A percentile compares a stretch with the other conserved stretches of the same genome.
These are phyloP conservation scores for Lampropteryx suffumata DNA, from an alignment of 2,888 invertebrate genomes.

Conservation along the genomic window DNA sequence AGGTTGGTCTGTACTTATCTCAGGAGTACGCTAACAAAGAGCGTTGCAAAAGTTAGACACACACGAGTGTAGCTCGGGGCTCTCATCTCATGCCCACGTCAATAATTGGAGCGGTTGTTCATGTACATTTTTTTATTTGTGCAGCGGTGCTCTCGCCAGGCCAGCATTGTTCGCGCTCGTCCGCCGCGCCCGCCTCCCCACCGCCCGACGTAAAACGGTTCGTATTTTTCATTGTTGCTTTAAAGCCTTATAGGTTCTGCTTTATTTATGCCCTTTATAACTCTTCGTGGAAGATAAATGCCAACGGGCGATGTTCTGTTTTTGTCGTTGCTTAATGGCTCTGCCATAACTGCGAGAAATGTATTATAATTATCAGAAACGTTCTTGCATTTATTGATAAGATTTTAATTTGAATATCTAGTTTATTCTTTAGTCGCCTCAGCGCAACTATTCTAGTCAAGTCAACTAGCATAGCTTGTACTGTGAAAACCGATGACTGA, in stretches of 20 bases:
- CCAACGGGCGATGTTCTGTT: constrained; percentile 68
- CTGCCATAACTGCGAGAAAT: constrained; percentile 36
- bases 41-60: constrained; percentile 41
- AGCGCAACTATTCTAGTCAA: too few species aligned
- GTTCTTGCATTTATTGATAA: neutral
- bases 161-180: constrained; percentile 70
- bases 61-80: constrained; percentile 48
- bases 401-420: too few species aligned
- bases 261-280: constrained; percentile 80
- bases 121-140: constrained; percentile 71
- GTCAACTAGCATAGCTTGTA: too few species aligned
- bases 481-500: too few species aligned
- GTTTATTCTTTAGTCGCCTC: too few species aligned
- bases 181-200: constrained; percentile 47
- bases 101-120: constrained; percentile 80
- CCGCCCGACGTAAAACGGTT: constrained; percentile 75
- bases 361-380: constrained; percentile 6
- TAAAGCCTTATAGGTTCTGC: constrained; percentile 81
- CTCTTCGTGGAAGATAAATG: constrained; percentile 72
- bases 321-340: constrained; percentile 64
- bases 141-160: constrained; percentile 71
- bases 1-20: constrained; percentile 1
- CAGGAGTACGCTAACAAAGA: constrained; percentile 35
- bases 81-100: constrained; percentile 73
- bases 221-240: constrained; percentile 83